Percentiles rank a stretch among this genome's conserved stretches.
These are phyloP conservation scores for Drosophila ironensis DNA, from an alignment of 1,140 invertebrate genomes.

Conservation along the genomic window DNA sequence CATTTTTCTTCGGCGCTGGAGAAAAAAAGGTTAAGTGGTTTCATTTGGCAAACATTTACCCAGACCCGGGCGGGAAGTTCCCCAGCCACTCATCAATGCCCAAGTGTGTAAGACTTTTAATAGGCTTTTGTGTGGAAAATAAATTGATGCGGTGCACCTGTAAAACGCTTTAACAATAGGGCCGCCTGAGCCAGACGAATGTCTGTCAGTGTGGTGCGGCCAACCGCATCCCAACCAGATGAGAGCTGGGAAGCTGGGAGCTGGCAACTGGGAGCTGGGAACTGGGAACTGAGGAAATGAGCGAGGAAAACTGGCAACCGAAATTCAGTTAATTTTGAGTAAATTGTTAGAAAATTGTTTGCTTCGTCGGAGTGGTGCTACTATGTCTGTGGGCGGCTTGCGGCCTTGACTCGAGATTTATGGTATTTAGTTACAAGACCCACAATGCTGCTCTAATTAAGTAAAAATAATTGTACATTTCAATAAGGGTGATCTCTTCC, in stretches of 20 bases:
- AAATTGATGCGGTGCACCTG: conserved; percentile 78
- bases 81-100: conserved; percentile 52
- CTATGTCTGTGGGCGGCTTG: conserved; percentile 23
- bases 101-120: conserved; percentile 68
- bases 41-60: conserved; percentile 77
- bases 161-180: conserved; percentile 60
- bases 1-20: conserved; percentile 42
- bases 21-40: conserved; percentile 75
- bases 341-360: conserved; percentile 71
- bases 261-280: no score
- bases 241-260: neutral
- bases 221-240: conserved; percentile 61
- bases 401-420: conserved; percentile 38
- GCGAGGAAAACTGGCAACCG: conserved; percentile 3
- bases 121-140: conserved; percentile 79
- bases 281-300: no score
- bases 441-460: neutral
- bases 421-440: conserved; percentile 17
- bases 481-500: neutral
- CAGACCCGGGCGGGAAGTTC: conserved; percentile 22
- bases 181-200: conserved; percentile 20
- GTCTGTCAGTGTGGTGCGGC: conserved; percentile 48
- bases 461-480: neutral
- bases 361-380: neutral
- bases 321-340: conserved; percentile 71